These are phyloP conservation scores for Papilio dardanus DNA, from an alignment of 1,140 invertebrate species.

Conservation along the genomic window DNA sequence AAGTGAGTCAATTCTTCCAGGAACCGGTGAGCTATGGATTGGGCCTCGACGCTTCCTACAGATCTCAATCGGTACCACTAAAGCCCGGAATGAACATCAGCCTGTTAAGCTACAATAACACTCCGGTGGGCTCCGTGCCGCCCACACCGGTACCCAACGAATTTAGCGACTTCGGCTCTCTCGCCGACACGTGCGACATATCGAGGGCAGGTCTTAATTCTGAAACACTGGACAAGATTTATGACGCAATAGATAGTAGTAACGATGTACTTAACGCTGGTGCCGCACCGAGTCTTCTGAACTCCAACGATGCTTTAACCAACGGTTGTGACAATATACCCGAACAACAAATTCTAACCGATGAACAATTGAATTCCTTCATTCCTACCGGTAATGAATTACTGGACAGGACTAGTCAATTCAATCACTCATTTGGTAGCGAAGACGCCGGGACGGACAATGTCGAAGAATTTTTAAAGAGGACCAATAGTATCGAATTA, in stretches of 20 bases:
- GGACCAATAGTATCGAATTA: conserved; percentile 74
- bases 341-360: conserved; percentile 63
- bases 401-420: conserved; percentile 61
- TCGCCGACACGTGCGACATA: conserved; percentile 81
- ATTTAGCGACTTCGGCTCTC: conserved; percentile 86
- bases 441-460: conserved; percentile 57
- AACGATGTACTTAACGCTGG: conserved; percentile 71
- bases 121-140: conserved; percentile 85
- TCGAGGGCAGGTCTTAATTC: conserved; percentile 80
- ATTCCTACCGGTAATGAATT: conserved; percentile 60
- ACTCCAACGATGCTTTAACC: conserved; percentile 58
- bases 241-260: conserved; percentile 79
- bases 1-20: conserved; percentile 83
- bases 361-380: conserved; percentile 65
- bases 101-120: conserved; percentile 80
- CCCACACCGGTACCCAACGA: conserved; percentile 88
- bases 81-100: conserved; percentile 80
- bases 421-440: conserved; percentile 62
- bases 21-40: conserved; percentile 67
- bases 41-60: conserved; percentile 74
- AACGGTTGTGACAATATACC: conserved; percentile 69
- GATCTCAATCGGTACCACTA: conserved; percentile 90
- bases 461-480: conserved; percentile 74
- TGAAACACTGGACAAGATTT: conserved; percentile 81
- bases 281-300: conserved; percentile 59